Evolutionary conservation across 1,140 invertebrate genomes (phyloP).

Genomic region (Trachymyrmex cornetzi): DNA sequence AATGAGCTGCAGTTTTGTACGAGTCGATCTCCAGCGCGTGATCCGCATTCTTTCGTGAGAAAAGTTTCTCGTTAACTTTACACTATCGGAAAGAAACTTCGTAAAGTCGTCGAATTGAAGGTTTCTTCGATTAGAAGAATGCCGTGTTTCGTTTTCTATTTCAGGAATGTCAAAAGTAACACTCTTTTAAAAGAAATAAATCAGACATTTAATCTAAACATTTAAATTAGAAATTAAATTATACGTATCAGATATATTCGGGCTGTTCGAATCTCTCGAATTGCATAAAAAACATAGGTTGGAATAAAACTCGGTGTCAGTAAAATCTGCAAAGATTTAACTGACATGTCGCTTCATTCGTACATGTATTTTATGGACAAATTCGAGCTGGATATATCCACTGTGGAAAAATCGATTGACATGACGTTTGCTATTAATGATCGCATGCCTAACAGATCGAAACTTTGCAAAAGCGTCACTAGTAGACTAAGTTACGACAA

Average conservation of each 20-base stretch:
- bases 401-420: conserved; percentile 7
- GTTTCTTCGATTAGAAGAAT: not conserved
- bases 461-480: conserved; percentile 18
- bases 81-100: not conserved
- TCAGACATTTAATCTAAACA: not conserved
- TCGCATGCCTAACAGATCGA: conserved; percentile 15
- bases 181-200: not conserved
- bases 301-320: conserved; percentile 10
- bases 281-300: conserved; percentile 1
- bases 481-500: not conserved
- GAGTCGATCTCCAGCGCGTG: not conserved
- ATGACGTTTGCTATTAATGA: conserved; percentile 44
- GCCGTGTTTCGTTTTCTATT: not conserved
- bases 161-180: not conserved
- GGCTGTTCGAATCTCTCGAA: not conserved
- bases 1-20: conserved; percentile 47
- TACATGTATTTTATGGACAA: not conserved
- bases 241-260: not conserved
- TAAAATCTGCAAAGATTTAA: conserved; percentile 47
- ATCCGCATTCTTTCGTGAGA: not conserved
- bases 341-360: conserved; percentile 19
- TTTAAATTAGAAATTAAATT: conserved; percentile 13
- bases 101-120: not conserved
- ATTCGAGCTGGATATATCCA: conserved; percentile 24
- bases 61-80: conserved; percentile 44